A percentile compares a stretch with the other conserved stretches of the same genome.
Conservation (phyloP, 2,888 invertebrate species). For the Lissocephala sabroskyi region DNA sequence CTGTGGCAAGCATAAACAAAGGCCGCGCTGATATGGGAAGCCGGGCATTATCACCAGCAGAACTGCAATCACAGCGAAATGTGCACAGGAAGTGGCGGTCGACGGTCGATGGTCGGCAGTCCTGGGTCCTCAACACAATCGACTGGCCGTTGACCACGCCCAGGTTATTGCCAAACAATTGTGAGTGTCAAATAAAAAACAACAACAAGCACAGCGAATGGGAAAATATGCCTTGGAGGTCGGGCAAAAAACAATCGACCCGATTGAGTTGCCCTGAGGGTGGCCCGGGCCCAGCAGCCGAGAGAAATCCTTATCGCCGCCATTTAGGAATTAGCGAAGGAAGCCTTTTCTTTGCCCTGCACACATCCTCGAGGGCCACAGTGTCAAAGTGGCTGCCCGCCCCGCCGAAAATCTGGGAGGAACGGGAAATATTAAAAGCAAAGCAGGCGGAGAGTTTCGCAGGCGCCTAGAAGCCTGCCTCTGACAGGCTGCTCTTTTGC, state of each 20-base stretch:
- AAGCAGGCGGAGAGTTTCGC: not conserved
- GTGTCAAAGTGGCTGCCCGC: not conserved
- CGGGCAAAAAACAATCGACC: conserved; percentile 20
- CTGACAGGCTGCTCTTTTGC: not conserved
- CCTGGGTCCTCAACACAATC: not conserved
- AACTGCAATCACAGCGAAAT: not conserved
- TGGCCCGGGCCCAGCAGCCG: not conserved
- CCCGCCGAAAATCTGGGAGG: not conserved
- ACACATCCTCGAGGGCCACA: not conserved
- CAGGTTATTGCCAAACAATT: conserved; percentile 16
- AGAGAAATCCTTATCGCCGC: conserved; percentile 27
- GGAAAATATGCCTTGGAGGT: too few species aligned
- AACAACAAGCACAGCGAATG: conserved; percentile 3
- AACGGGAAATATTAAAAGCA: not conserved
- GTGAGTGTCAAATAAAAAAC: conserved; percentile 14
- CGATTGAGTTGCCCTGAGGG: conserved; percentile 11
- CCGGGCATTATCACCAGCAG: not conserved
- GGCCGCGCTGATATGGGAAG: not conserved
- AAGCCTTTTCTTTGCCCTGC: conserved; percentile 1
- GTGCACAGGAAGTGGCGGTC: not conserved
- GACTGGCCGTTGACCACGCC: not conserved
- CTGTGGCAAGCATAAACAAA: conserved; percentile 6
- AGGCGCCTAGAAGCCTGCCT: not conserved
- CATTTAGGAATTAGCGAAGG: conserved; percentile 25
- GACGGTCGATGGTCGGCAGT: too few species aligned